Percentiles rank a stretch among this genome's conserved stretches.
phyloP scores from a whole-genome alignment of 2,888 invertebrate species.

The Drosophila mimetica region DNA sequence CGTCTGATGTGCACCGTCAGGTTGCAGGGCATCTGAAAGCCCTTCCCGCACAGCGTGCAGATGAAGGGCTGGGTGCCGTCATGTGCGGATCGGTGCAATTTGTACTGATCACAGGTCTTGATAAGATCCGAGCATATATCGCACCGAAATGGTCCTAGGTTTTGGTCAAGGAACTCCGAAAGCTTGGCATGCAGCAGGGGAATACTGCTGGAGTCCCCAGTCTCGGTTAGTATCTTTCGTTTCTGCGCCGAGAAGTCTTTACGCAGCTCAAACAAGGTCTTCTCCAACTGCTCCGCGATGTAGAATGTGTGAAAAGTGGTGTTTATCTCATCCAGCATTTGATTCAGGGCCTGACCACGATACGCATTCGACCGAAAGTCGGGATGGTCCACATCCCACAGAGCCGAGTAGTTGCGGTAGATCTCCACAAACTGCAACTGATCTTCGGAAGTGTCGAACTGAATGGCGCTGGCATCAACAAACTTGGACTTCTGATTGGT shows the following conservation, averaged over 20 bases:
- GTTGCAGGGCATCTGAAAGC: constrained; percentile 79
- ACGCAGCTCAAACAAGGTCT: constrained; percentile 71
- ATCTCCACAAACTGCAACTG: constrained; percentile 78
- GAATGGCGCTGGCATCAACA: constrained; percentile 61
- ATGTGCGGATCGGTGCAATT: constrained; percentile 74
- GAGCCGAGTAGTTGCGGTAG: constrained; percentile 69
- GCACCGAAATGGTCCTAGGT: constrained; percentile 79
- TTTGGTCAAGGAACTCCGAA: constrained; percentile 63
- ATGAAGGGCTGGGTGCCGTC: constrained; percentile 79
- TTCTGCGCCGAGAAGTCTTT: constrained; percentile 76
- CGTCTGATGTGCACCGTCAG: constrained; percentile 78
- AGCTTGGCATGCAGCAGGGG: constrained; percentile 67
- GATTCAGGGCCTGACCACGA: constrained; percentile 68
- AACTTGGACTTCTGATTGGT: constrained; percentile 70
- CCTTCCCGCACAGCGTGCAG: constrained; percentile 78
- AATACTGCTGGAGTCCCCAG: constrained; percentile 37
- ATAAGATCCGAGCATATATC: constrained; percentile 65
- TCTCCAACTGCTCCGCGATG: constrained; percentile 70
- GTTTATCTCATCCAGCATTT: constrained; percentile 76
- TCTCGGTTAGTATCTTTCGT: constrained; percentile 61
- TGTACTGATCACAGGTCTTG: constrained; percentile 81
- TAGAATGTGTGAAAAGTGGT: constrained; percentile 52
- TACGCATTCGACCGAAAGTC: constrained; percentile 78
- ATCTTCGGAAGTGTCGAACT: constrained; percentile 61
- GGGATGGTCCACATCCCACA: constrained; percentile 81